Conservation (phyloP, 2,888 invertebrate species). For the Itoplectis maculator region DNA sequence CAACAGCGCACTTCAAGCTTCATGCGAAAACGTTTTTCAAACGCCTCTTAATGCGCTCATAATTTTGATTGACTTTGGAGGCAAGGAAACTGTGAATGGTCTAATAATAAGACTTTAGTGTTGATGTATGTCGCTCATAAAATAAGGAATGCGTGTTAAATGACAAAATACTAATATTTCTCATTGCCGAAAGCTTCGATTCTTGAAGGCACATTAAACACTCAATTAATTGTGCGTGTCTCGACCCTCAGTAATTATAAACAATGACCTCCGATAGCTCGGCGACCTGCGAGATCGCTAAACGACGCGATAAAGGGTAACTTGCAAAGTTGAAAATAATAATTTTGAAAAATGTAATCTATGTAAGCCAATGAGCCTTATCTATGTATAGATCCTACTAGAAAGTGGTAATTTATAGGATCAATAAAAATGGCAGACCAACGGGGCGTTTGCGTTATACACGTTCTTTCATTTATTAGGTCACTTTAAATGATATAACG, state of each 20-base stretch:
- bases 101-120: neutral
- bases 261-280: slow-evolving; percentile 17
- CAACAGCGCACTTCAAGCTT: slow-evolving; percentile 20
- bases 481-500: slow-evolving; percentile 56
- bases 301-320: neutral
- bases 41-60: neutral
- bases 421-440: neutral
- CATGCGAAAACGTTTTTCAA: slow-evolving; percentile 12
- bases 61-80: neutral
- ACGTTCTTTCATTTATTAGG: slow-evolving; percentile 36
- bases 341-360: too few relatives aligned
- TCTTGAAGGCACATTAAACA: slow-evolving; percentile 21
- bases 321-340: too few relatives aligned
- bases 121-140: neutral
- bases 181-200: slow-evolving; percentile 7
- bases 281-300: neutral
- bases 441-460: slow-evolving; percentile 7
- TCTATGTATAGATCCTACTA: neutral
- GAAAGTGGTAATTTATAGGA: slow-evolving; percentile 16
- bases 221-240: slow-evolving; percentile 30
- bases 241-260: slow-evolving; percentile 27
- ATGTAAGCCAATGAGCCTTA: neutral
- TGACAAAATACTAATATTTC: too few relatives aligned
- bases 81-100: neutral
- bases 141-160: neutral